Base-by-base conservation (phyloP, 2,888 invertebrate species). In the Thereva nobilitata region DNA sequence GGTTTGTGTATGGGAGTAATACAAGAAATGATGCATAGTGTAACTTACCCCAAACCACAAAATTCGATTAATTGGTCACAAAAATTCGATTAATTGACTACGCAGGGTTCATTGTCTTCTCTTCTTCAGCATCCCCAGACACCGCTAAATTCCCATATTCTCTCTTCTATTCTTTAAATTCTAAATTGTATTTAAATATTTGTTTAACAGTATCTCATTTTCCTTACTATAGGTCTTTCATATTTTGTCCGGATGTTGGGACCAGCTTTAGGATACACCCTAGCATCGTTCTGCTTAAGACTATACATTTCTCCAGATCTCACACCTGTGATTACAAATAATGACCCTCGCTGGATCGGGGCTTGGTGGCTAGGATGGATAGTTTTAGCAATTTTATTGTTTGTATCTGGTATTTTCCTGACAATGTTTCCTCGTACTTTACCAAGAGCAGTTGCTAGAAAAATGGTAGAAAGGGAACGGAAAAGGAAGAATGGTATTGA, bases 301-400 rank as follows among this genome's bases (percentile, higher is more conserved):
- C 78, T 88, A 50, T 89, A 89, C 74, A 87, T 89, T 44, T 86
- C 86, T 4, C 89, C 88, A 3, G 82, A 83, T 6, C 75, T 88
- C 67, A 86, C 85, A 47, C 88, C 88, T 4, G 86, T 86, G 1
- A 87, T 91, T 68, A 84, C 83, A 12, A 86, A 83, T 67, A 82
- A 83, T 65, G 90, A 91, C 80, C 90, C 90, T 0, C 83, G 90
- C 71, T 92, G 91, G 91, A 79, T 91, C 50, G 91, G 91, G 1
- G 91, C 91, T n/a, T 91, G 91, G 91, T 92, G 91, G 91, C 75
- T 90, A 53, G 90, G 89, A 1, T 90, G 89, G 87, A 80, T 89
- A 34, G 83, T 89, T 10, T 78, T 89, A 49, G 87, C 86, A 9
- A 76, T 83, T 0, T 76, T 87, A 3, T 80, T 89, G 12, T 82